These are phyloP conservation scores for Tachystola acroxantha DNA, from an alignment of 2,888 invertebrate species.

Conservation along the genomic window DNA sequence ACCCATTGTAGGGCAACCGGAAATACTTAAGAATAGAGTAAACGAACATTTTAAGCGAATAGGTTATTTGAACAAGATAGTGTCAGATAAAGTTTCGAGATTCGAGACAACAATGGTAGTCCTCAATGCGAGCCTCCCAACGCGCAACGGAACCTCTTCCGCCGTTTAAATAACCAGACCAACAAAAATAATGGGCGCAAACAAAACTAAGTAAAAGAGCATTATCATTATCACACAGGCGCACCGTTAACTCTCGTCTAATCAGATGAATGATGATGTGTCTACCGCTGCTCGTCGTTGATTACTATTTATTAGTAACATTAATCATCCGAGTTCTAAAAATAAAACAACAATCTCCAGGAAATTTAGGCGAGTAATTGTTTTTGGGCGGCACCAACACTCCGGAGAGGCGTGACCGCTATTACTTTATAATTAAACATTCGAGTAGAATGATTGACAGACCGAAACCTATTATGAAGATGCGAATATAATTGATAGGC, in stretches of 20 bases:
- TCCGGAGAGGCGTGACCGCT: conserved; percentile 37
- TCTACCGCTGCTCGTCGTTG: conserved; percentile 29
- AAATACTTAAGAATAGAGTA: not conserved
- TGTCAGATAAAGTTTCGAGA: conserved; percentile 37
- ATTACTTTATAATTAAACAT: conserved; percentile 35
- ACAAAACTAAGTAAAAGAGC: conserved; percentile 46
- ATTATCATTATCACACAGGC: conserved; percentile 42
- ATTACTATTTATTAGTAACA: conserved; percentile 41
- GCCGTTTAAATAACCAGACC: conserved; percentile 51
- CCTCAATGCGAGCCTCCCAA: conserved; percentile 45
- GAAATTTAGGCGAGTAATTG: conserved; percentile 25
- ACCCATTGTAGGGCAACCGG: not conserved
- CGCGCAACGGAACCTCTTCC: conserved; percentile 62
- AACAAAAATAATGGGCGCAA: conserved; percentile 50
- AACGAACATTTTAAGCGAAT: conserved; percentile 3
- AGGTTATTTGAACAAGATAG: conserved; percentile 27
- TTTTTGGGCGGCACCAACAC: conserved; percentile 32
- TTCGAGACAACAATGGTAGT: conserved; percentile 45
- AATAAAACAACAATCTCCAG: conserved; percentile 24
- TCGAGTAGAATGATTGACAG: conserved; percentile 40
- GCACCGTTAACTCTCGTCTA: conserved; percentile 38
- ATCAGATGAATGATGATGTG: conserved; percentile 35
- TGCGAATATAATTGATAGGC: conserved; percentile 41
- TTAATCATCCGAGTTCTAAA: conserved; percentile 34
- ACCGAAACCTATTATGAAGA: conserved; percentile 27